These are phyloP conservation scores for Drosophila atripex DNA, from an alignment of 2,888 invertebrate genomes.

Conservation along the genomic window DNA sequence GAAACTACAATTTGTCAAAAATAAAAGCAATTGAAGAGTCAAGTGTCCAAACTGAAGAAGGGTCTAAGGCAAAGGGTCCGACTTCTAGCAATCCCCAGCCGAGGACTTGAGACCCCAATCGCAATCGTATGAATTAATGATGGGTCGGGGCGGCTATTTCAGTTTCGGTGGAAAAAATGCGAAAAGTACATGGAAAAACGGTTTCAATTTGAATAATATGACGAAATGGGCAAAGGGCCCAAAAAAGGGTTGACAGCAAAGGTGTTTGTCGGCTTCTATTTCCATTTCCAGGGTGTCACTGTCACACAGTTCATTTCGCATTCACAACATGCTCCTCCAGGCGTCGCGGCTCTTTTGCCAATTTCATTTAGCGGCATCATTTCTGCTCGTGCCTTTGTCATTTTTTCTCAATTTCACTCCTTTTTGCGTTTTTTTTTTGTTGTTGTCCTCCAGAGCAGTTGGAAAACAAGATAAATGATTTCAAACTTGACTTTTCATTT, in stretches of 20 bases:
- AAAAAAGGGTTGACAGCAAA: slow-evolving; percentile 57
- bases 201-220: slow-evolving; percentile 65
- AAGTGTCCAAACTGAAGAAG: slow-evolving; percentile 31
- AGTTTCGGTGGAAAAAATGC: slow-evolving; percentile 66
- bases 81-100: slow-evolving; percentile 7
- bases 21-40: slow-evolving; percentile 14
- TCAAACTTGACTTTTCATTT: slow-evolving; percentile 78
- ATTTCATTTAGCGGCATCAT: slow-evolving; percentile 59
- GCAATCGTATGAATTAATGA: slow-evolving; percentile 65
- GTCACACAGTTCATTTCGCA: slow-evolving; percentile 75
- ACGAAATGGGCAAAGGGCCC: slow-evolving; percentile 18
- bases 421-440: slow-evolving; percentile 3
- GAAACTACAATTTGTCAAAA: slow-evolving; percentile 63
- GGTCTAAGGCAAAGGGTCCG: slow-evolving; percentile 20
- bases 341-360: slow-evolving; percentile 46
- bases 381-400: slow-evolving; percentile 69
- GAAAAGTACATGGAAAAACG: slow-evolving; percentile 75
- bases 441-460: slow-evolving; percentile 18
- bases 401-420: slow-evolving; percentile 40
- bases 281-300: slow-evolving; percentile 54
- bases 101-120: slow-evolving; percentile 3
- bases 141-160: slow-evolving; percentile 62
- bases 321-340: slow-evolving; percentile 63
- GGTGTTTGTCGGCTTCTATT: slow-evolving; percentile 14
- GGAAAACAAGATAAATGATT: slow-evolving; percentile 79